Evolutionary conservation across 2,113 vertebrate genomes (phyloP).

Genomic region (Prolemur simus): DNA sequence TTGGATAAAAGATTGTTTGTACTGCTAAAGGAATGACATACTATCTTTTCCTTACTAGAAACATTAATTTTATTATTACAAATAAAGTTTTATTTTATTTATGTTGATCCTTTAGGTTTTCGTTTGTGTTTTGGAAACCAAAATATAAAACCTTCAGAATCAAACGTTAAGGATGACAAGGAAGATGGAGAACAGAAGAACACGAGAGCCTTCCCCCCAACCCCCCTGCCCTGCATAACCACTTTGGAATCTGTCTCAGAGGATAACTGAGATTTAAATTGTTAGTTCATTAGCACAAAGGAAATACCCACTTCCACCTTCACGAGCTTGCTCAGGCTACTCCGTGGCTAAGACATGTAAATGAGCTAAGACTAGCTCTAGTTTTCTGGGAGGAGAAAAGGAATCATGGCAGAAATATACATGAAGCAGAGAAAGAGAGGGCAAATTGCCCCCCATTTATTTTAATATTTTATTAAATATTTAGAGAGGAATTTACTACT

Average conservation of each 20-base stretch:
- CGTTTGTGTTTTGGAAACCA: conserved; percentile 80
- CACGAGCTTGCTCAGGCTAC: neutral
- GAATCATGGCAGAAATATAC: conserved; percentile 14
- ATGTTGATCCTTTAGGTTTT: conserved; percentile 88
- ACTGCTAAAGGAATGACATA: conserved; percentile 87
- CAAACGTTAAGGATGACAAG: conserved; percentile 31
- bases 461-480: conserved; percentile 54
- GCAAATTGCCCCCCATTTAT: conserved; percentile 72
- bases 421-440: conserved; percentile 59
- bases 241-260: conserved; percentile 45
- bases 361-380: conserved; percentile 42
- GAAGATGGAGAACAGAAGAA: neutral
- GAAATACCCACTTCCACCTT: conserved; percentile 36
- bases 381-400: conserved; percentile 44
- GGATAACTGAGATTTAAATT: conserved; percentile 64
- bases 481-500: conserved; percentile 66
- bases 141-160: conserved; percentile 44
- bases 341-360: conserved; percentile 31
- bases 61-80: conserved; percentile 87
- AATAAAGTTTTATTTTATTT: conserved; percentile 90
- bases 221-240: neutral
- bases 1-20: conserved; percentile 89
- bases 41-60: conserved; percentile 85
- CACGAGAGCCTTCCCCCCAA: neutral
- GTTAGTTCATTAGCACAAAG: conserved; percentile 58